These are phyloP conservation scores for Drosophila kanapiae DNA, from an alignment of 1,140 invertebrate genomes.

Conservation along the genomic window DNA sequence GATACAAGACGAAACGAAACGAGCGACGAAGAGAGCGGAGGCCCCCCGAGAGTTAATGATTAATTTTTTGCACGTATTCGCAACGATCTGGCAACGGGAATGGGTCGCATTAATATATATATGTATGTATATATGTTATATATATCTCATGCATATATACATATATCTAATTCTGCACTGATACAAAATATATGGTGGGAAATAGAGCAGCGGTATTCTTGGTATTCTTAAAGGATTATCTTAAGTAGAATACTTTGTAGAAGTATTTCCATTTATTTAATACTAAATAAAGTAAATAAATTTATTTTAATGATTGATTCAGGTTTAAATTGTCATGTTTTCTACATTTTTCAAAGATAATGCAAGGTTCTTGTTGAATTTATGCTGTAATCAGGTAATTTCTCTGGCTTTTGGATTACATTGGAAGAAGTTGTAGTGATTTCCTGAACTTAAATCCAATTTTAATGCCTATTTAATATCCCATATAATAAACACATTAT, in stretches of 20 bases:
- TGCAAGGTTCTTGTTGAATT: not conserved
- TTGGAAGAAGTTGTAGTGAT: too few species aligned
- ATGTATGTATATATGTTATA: slow-evolving; percentile 1
- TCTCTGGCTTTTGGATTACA: not conserved
- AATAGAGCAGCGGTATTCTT: too few species aligned
- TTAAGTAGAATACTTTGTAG: too few species aligned
- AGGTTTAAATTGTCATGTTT: not conserved
- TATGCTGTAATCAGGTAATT: not conserved
- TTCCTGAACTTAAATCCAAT: too few species aligned
- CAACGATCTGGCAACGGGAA: slow-evolving; percentile 45
- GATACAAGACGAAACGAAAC: slow-evolving; percentile 19
- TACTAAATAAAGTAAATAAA: not conserved
- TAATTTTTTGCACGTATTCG: slow-evolving; percentile 78
- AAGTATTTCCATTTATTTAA: too few species aligned
- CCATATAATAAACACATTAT: not conserved
- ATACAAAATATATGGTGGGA: not conserved
- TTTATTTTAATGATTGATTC: not conserved
- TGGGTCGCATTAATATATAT: slow-evolving; percentile 14
- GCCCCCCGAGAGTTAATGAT: slow-evolving; percentile 56
- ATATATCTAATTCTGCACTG: not conserved
- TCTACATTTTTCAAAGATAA: not conserved
- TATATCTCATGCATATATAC: not conserved
- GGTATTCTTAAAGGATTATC: too few species aligned
- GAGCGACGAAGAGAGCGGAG: slow-evolving; percentile 21
- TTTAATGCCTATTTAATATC: not conserved